Evolutionary conservation across 1,140 invertebrate species (phyloP), one percentile per base, ranked within the genome.

Genomic region (Augochlora pura): DNA sequence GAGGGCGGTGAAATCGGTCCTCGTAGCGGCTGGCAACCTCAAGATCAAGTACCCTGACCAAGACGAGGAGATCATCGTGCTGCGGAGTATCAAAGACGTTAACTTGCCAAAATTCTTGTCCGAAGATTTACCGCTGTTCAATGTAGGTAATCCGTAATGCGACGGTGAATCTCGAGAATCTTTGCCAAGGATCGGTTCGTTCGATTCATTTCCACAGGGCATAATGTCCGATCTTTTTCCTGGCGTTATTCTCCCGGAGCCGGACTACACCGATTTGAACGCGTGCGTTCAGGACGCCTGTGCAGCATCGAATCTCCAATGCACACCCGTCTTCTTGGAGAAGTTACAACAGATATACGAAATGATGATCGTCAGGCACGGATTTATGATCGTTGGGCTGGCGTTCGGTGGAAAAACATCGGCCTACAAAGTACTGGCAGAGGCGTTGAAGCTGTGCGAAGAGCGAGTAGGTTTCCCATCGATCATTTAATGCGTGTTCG

Each of bases 291-390:
- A 92, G 49, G 94, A 96, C 86, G 95, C 95, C 18, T 98, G 97
- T 88, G 91, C 93, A 2, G 93, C 93, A 10, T 94, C 95, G 38
- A 98, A 99, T 90, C 93, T 99, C 1, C 97, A 98, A 90, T 96
- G 96, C 78, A 97, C 96, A 1, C 94, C 95, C 0, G 96, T 96
- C 92, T 98, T 99, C 90, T 91, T 98, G 68, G 96, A 98, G 91
- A 99, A 99, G 93, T 95, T 98, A 46, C 96, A 97, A 82, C 97
- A 99, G 93, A 95, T 99, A 23, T 99, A 98, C 91, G 98, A 99
- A 93, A 99, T 99, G 97, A 98, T 99, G 94, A 95, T 98, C 54
- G 97, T 98, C 1, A 94, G 97, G 42, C 97, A 98, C 90, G 97
- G 96, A 14, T 94, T 97, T 59, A 97, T 97, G 96, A 96, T 99